Evolutionary conservation across 2,113 vertebrate species (phyloP).

Genomic region (Gymnorhina tibicen): DNA sequence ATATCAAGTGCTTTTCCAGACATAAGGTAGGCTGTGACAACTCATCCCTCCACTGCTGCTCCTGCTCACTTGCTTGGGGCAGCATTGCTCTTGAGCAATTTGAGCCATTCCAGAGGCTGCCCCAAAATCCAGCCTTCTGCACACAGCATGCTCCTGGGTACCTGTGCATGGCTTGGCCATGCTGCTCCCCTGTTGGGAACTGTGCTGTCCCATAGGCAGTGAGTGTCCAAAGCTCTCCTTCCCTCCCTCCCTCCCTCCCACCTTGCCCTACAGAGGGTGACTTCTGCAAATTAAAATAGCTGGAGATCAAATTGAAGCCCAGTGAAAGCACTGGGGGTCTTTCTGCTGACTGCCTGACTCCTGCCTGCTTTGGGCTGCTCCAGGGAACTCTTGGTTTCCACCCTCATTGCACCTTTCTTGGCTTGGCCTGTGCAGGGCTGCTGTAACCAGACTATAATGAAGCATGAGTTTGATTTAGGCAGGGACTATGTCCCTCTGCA

Average conservation of each 20-base stretch:
- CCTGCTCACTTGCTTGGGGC: background rate
- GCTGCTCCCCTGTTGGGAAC: background rate
- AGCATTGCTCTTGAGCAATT: background rate
- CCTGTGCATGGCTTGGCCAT: fast-evolving
- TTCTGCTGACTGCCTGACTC: background rate
- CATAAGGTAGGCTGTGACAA: background rate
- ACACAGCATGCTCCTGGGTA: background rate
- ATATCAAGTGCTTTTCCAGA: background rate
- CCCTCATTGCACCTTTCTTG: background rate
- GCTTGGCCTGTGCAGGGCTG: background rate
- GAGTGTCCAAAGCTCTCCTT: background rate
- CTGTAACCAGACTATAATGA: background rate
- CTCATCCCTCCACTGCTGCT: background rate
- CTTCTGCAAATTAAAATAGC: background rate
- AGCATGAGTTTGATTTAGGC: background rate
- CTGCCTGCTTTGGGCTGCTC: background rate
- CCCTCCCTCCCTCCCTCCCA: background rate
- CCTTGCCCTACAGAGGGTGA: background rate
- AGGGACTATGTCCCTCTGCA: background rate
- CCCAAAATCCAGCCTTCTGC: background rate
- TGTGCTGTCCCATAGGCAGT: background rate
- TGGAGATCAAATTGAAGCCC: background rate
- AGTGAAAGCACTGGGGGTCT: background rate
- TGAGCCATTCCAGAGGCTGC: background rate
- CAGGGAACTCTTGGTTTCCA: background rate